Base-by-base conservation (phyloP, 1,140 invertebrate genomes). In the Littorina saxatilis region DNA sequence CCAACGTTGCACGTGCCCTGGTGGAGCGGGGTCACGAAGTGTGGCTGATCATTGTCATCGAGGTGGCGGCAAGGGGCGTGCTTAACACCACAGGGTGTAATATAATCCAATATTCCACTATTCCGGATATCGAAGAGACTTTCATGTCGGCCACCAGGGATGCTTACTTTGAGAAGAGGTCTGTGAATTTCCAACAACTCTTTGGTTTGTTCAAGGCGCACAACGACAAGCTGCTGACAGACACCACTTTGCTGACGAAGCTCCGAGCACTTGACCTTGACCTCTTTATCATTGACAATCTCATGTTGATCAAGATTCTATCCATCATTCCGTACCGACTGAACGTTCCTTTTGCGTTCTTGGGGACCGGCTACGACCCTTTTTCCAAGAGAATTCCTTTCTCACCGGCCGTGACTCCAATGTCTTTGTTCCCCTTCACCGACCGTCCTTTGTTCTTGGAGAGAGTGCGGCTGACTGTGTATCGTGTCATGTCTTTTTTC, bases 271-370 rank as follows among this genome's bases (percentile, higher is more conserved):
- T 81, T 2, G 40, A 66, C 15, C 75, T 74, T 23, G 77, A 83
- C 11, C 13, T 85, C 20, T 37, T 80, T 23, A 43, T 85, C 40
- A 47, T 85, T 7, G 73, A 81, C 40, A 43, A 29, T 32, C 27
- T 32, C 2, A 47, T 75, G 0, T 0, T 66, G 35, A 37, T 55
- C 15, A 82, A 58, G 63, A 79, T 75, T 39, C 37, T 83, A 2
- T 17, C 52, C 20, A 68, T 85, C 23, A 72, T 85, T 4, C 76
- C 84, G 17, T 85, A 85, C 47, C 79, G 61, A 20, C 66, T 85
- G 20, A 63, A 47, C n/a, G 66, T 83, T 15, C 77, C 82, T n/a
- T 85, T 82, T 35, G 77, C 79, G 2, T 79, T 73, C 23, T 43
- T 68, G 9, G 80, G 82, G 3, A 7, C 77, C 0, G 29, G 3